Evolutionary conservation across 2,797 vertebrate genomes (phyloP).

Genomic region (Leptoclinus maculatus): DNA sequence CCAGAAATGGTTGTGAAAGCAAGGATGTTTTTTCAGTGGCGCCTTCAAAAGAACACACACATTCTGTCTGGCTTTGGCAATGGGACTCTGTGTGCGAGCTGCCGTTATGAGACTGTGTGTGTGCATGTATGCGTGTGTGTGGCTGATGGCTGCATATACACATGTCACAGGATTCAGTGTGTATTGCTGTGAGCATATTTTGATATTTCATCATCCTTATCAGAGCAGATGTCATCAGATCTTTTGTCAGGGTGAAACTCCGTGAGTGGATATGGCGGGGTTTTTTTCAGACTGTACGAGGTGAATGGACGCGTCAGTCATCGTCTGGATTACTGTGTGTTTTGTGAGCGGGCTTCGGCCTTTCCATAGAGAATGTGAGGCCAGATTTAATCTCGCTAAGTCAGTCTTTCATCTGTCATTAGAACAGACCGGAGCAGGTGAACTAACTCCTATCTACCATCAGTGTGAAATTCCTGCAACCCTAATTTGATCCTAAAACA

Average conservation of each 20-base stretch:
- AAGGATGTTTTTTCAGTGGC: conserved; percentile 66
- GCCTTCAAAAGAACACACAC: conserved; percentile 54
- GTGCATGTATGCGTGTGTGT: conserved; percentile 11
- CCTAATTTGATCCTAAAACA: conserved; percentile 88
- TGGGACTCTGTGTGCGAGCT: conserved; percentile 17
- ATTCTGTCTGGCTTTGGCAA: conserved; percentile 52
- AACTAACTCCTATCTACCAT: conserved; percentile 74
- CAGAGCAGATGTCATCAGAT: conserved; percentile 46
- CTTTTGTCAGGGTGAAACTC: conserved; percentile 28
- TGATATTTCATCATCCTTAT: conserved; percentile 58
- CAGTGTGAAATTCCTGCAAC: conserved; percentile 85
- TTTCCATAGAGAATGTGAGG: conserved; percentile 69
- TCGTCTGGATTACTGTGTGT: conserved; percentile 71
- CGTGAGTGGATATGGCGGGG: conserved; percentile 16
- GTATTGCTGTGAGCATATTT: conserved; percentile 45
- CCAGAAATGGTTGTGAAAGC: conserved; percentile 52
- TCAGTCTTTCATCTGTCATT: conserved; percentile 80
- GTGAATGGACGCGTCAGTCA: conserved; percentile 64
- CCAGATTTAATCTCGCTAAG: conserved; percentile 76
- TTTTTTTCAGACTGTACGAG: conserved; percentile 28
- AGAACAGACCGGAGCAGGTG: conserved; percentile 82
- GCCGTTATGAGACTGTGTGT: conserved; percentile 23
- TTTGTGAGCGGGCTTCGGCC: conserved; percentile 63
- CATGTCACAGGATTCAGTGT: conserved; percentile 21
- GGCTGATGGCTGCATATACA: conserved; percentile 27